A percentile compares a stretch with the other conserved stretches of the same genome.
These are phyloP conservation scores for Xylota sylvarum DNA, from an alignment of 2,888 invertebrate species.

Conservation along the genomic window DNA sequence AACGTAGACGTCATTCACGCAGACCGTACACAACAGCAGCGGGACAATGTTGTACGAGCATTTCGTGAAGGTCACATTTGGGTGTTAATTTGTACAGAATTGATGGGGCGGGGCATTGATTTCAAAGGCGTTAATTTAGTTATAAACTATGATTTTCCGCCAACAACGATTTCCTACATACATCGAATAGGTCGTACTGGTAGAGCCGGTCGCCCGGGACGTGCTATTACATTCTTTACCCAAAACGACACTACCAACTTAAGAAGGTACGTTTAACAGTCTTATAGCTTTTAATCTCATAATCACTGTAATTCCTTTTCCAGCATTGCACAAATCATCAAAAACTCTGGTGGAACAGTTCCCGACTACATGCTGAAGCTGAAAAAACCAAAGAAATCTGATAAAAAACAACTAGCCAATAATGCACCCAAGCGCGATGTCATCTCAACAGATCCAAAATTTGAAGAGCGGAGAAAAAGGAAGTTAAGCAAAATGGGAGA, in stretches of 20 bases:
- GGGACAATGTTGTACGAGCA: slow-evolving; percentile 95
- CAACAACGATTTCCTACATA: slow-evolving; percentile 94
- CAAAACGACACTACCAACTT: slow-evolving; percentile 94
- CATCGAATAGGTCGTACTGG: slow-evolving; percentile 96
- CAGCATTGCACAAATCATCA: slow-evolving; percentile 96
- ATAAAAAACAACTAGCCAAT: slow-evolving; percentile 86
- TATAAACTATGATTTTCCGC: slow-evolving; percentile 98
- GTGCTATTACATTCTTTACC: slow-evolving; percentile 97
- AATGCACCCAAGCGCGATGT: slow-evolving; percentile 88
- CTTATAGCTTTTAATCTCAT: background rate
- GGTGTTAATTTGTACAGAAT: slow-evolving; percentile 98
- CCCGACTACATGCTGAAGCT: slow-evolving; percentile 95
- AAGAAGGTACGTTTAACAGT: slow-evolving; percentile 87
- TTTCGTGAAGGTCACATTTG: slow-evolving; percentile 97
- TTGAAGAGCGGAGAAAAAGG: slow-evolving; percentile 83
- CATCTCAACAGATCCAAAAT: slow-evolving; percentile 87
- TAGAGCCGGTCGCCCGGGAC: slow-evolving; percentile 94
- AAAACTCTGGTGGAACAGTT: slow-evolving; percentile 95
- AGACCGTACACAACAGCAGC: slow-evolving; percentile 94
- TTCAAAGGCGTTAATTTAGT: slow-evolving; percentile 98
- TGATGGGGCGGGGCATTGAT: slow-evolving; percentile 98
- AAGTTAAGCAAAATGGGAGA: slow-evolving; percentile 79
- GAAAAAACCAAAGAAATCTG: slow-evolving; percentile 88
- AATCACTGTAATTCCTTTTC: slow-evolving; percentile 65
- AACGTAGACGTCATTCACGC: slow-evolving; percentile 97